phyloP scores from a whole-genome alignment of 2,113 vertebrate species.

The Shinisaurus crocodilurus region DNA sequence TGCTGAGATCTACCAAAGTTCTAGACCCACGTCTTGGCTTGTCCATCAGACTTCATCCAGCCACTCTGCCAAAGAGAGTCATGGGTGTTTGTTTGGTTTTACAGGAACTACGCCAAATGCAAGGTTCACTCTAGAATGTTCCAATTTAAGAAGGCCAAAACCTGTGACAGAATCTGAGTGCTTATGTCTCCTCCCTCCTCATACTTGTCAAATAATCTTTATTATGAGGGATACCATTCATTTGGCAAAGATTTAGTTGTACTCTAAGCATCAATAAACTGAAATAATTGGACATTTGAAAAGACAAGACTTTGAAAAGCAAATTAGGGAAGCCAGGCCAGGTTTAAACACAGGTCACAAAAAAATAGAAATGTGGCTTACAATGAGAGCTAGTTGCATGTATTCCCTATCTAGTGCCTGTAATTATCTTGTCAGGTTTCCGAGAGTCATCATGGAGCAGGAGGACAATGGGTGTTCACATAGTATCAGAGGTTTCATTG shows the following conservation, averaged over 20 bases:
- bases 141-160: not conserved
- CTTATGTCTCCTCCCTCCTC: not conserved
- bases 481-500: no score
- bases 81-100: no score
- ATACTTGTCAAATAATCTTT: not conserved
- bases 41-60: not conserved
- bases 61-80: not conserved
- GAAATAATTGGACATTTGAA: not conserved
- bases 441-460: not conserved
- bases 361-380: not conserved
- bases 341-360: not conserved
- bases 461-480: no score
- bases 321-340: not conserved
- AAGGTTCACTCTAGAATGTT: not conserved
- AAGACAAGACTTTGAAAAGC: not conserved
- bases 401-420: not conserved
- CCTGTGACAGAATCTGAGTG: not conserved
- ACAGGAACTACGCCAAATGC: no score
- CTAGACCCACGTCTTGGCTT: not conserved
- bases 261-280: not conserved
- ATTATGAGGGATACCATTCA: not conserved
- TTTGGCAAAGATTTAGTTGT: not conserved
- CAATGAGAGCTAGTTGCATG: not conserved
- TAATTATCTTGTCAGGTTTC: not conserved
- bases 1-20: not conserved